A percentile compares a stretch with the other conserved stretches of the same genome.
Evolutionary conservation across 2,888 invertebrate genomes (phyloP).

Genomic region (Drosophila nigritarsus): DNA sequence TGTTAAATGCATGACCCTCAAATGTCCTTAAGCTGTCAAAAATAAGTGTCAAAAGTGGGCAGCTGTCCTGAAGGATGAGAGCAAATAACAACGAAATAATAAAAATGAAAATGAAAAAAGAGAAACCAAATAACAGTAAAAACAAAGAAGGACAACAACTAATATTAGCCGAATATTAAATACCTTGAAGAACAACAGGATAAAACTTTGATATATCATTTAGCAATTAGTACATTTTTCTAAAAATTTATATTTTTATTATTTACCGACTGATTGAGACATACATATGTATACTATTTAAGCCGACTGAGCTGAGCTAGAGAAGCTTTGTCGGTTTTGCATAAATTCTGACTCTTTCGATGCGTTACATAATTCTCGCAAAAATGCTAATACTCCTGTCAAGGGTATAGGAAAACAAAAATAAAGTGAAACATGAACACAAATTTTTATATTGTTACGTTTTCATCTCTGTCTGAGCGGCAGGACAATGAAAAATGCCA

Average conservation of each 20-base stretch:
- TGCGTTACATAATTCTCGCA: not conserved
- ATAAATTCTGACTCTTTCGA: not conserved
- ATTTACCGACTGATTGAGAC: not conserved
- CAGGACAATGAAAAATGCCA: slow-evolving; percentile 47
- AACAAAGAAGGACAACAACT: not conserved
- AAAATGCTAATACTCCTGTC: not conserved
- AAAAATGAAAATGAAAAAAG: slow-evolving; percentile 49
- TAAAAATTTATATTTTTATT: not conserved
- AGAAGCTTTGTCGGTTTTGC: not conserved
- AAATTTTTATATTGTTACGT: slow-evolving; percentile 73
- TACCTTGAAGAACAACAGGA: not conserved
- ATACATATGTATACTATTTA: not conserved
- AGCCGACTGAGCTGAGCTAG: not conserved
- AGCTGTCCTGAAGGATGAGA: slow-evolving; percentile 20
- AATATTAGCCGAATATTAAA: slow-evolving; percentile 18
- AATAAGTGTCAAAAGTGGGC: slow-evolving; percentile 70
- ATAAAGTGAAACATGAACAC: slow-evolving; percentile 69
- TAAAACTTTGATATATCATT: not conserved
- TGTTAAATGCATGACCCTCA: slow-evolving; percentile 69
- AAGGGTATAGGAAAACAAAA: slow-evolving; percentile 7
- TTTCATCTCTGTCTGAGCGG: slow-evolving; percentile 51
- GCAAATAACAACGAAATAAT: slow-evolving; percentile 59
- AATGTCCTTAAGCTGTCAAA: slow-evolving; percentile 78
- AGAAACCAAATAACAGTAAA: slow-evolving; percentile 9
- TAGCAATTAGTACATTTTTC: not conserved